phyloP scores from a whole-genome alignment of 2,888 invertebrate genomes.

The Osedax fenrisi region DNA sequence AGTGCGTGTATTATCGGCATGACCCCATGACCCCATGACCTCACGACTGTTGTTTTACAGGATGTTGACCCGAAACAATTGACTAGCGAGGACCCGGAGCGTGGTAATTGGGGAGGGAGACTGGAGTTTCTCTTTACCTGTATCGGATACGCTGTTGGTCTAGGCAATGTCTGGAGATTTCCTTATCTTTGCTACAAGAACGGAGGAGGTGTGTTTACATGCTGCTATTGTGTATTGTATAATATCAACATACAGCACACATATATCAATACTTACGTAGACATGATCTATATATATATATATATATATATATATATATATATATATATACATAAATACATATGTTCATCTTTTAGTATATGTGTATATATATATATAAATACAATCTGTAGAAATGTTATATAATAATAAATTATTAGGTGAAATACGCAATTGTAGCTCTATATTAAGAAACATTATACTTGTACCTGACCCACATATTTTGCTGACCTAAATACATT shows the following conservation, averaged over 20 bases:
- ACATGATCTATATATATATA: neutral
- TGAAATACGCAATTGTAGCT: too few relatives aligned
- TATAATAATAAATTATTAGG: neutral
- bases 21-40: too few relatives aligned
- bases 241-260: too few relatives aligned
- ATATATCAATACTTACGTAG: too few relatives aligned
- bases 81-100: slow-evolving; percentile 3
- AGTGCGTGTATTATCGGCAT: too few relatives aligned
- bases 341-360: neutral
- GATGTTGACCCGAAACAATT: neutral
- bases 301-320: neutral
- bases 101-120: slow-evolving; percentile 31
- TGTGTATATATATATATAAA: neutral
- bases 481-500: too few relatives aligned
- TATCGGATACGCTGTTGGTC: slow-evolving; percentile 31
- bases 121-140: slow-evolving; percentile 32
- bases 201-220: slow-evolving; percentile 31
- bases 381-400: neutral
- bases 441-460: too few relatives aligned
- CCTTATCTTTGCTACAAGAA: slow-evolving; percentile 29
- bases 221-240: too few relatives aligned
- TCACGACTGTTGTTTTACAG: too few relatives aligned
- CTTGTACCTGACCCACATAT: too few relatives aligned
- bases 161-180: slow-evolving; percentile 32
- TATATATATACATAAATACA: neutral